These are phyloP conservation scores for Triplophysa siluroides DNA, from an alignment of 2,113 vertebrate species.

Conservation along the genomic window DNA sequence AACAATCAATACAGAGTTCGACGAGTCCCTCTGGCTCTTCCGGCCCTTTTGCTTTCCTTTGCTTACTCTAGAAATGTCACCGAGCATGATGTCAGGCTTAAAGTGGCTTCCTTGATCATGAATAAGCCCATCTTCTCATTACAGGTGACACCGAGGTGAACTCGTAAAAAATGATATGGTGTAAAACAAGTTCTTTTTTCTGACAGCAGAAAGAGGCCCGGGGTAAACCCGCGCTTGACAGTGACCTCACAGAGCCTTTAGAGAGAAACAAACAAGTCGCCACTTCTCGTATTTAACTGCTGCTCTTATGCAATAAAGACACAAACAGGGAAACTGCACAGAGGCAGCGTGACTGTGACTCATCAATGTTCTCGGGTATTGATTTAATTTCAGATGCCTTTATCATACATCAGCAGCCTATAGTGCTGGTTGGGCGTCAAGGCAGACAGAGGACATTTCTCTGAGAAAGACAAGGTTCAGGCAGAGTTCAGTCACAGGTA, in stretches of 20 bases:
- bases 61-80: conserved; percentile 25
- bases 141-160: conserved; percentile 33
- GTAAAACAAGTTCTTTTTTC: neutral
- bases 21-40: conserved; percentile 3
- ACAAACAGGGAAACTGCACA: conserved; percentile 24
- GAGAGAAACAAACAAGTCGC: conserved; percentile 41
- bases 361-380: conserved; percentile 30
- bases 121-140: conserved; percentile 33
- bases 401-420: neutral
- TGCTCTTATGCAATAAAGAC: conserved; percentile 24
- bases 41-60: neutral
- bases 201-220: neutral
- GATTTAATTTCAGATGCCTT: neutral
- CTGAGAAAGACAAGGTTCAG: conserved; percentile 26
- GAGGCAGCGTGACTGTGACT: conserved; percentile 43
- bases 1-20: conserved; percentile 7
- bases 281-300: conserved; percentile 44
- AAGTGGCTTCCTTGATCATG: conserved; percentile 37
- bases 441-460: too few species aligned
- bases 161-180: neutral
- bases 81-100: conserved; percentile 25
- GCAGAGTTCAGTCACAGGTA: conserved; percentile 18
- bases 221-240: neutral
- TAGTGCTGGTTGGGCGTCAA: neutral
- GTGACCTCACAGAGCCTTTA: conserved; percentile 15